Evolutionary conservation across 2,113 vertebrate genomes (phyloP).

Genomic region (Chamaea fasciata): DNA sequence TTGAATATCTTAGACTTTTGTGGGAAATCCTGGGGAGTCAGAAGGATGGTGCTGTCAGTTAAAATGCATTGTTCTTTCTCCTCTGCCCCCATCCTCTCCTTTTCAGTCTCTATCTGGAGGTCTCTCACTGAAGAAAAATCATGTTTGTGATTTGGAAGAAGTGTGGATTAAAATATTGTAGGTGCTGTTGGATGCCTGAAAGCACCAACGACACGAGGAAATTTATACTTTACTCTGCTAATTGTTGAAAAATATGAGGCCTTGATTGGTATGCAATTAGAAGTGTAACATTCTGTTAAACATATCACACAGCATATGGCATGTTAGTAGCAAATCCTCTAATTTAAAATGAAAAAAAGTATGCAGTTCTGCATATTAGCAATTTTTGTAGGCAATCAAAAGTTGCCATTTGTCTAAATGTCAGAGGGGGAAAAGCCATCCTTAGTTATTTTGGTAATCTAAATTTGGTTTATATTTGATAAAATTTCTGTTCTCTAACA

Average conservation of each 20-base stretch:
- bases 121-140: not conserved
- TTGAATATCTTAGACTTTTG: not conserved
- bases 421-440: not conserved
- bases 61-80: not conserved
- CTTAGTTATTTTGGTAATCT: not conserved
- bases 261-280: constrained; percentile 65
- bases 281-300: constrained; percentile 65
- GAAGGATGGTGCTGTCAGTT: not conserved
- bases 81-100: not conserved
- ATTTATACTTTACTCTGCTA: constrained; percentile 50
- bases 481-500: not conserved
- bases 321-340: constrained; percentile 51
- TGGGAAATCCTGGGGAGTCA: not conserved
- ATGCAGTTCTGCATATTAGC: constrained; percentile 6
- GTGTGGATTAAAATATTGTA: constrained; percentile 11
- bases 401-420: constrained; percentile 33
- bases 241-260: constrained; percentile 62
- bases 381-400: not conserved
- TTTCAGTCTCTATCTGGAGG: not conserved
- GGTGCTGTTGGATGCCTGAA: constrained; percentile 13
- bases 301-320: constrained; percentile 63
- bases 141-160: not conserved
- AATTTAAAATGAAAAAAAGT: constrained; percentile 39
- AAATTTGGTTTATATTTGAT: not conserved
- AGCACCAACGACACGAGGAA: not conserved